Evolutionary conservation across 2,797 vertebrate species (phyloP).

Genomic region (Oreochromis mossambicus): DNA sequence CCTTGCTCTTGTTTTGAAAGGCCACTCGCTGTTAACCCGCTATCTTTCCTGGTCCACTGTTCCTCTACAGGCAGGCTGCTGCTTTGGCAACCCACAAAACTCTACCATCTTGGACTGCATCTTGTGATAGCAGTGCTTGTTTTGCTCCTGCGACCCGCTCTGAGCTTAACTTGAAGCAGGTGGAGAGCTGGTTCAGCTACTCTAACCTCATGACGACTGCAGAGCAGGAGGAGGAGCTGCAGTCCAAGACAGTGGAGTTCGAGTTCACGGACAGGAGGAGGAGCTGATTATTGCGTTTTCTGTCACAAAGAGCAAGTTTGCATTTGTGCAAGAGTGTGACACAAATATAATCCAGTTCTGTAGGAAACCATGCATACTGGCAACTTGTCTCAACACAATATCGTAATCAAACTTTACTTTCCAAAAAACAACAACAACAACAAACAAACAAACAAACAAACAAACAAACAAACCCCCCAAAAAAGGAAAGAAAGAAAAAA

Average conservation of each 20-base stretch:
- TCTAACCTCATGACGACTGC: background rate
- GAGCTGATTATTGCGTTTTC: background rate
- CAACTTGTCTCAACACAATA: background rate
- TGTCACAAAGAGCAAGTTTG: background rate
- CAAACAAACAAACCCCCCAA: accelerated
- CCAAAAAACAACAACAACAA: background rate
- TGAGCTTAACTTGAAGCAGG: background rate
- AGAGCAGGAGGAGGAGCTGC: background rate
- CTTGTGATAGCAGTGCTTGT: background rate
- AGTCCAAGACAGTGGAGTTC: background rate
- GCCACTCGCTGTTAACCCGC: background rate
- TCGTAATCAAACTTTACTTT: background rate
- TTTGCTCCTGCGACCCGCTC: background rate
- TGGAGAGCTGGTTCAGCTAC: background rate
- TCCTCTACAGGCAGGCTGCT: background rate
- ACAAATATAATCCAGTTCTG: background rate
- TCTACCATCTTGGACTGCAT: background rate
- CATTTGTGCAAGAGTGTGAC: background rate
- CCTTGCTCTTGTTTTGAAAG: background rate
- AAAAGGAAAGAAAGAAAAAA: background rate
- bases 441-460: accelerated
- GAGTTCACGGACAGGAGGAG: background rate
- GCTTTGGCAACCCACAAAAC: background rate
- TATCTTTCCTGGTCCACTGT: background rate
- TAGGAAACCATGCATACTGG: background rate